Evolutionary conservation across 2,113 vertebrate genomes (phyloP).

Genomic region (Hucho hucho): DNA sequence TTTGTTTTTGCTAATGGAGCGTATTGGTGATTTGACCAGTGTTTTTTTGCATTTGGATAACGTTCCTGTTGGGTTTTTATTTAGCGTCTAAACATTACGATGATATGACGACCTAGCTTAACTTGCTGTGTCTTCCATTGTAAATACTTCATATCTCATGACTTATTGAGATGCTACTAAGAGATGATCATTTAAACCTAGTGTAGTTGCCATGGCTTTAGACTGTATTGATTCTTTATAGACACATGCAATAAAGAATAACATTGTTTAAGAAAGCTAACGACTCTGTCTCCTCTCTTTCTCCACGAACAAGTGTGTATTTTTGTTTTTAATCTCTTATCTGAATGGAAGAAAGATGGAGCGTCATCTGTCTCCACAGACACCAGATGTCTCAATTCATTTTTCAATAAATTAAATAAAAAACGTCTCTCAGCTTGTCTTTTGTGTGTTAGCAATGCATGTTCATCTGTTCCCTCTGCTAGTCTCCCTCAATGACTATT

Average conservation of each 20-base stretch:
- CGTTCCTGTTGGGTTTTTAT: constrained; percentile 74
- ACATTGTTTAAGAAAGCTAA: constrained; percentile 91
- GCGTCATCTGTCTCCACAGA: constrained; percentile 9
- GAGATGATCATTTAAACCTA: constrained; percentile 85
- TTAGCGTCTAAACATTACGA: constrained; percentile 84
- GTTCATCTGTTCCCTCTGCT: constrained; percentile 14
- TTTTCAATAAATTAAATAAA: constrained; percentile 13
- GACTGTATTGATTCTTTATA: constrained; percentile 95
- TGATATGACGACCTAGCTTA: constrained; percentile 76
- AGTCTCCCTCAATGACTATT: constrained; percentile 12
- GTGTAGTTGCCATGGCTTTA: constrained; percentile 85
- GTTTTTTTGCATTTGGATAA: constrained; percentile 88
- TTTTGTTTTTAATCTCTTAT: constrained; percentile 25
- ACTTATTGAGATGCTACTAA: constrained; percentile 85
- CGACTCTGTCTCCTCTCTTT: constrained; percentile 20
- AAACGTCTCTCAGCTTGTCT: constrained; percentile 1
- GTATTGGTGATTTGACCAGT: constrained; percentile 87
- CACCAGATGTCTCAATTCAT: constrained; percentile 52
- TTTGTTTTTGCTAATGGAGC: constrained; percentile 83
- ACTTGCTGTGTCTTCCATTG: constrained; percentile 93
- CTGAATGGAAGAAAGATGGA: constrained; percentile 1
- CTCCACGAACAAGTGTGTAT: neutral
- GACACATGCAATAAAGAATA: constrained; percentile 98
- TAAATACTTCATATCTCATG: constrained; percentile 85
- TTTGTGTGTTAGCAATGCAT: neutral